A percentile compares a stretch with the other conserved stretches of the same genome.
Evolutionary conservation across 2,797 vertebrate genomes (phyloP).

Genomic region (Schizopygopsis malacanthus): DNA sequence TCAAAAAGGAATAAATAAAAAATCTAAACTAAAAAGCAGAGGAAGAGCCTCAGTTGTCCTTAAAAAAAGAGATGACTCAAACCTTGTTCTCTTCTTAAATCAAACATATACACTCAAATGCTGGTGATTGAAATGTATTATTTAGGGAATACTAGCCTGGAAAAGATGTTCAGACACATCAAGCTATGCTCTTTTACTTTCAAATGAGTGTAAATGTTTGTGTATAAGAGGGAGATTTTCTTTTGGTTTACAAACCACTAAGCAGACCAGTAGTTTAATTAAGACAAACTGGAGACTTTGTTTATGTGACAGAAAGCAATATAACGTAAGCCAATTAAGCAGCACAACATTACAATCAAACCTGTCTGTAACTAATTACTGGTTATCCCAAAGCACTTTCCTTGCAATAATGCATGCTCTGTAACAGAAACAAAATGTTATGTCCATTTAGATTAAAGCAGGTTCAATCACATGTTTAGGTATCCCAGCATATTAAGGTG

Average conservation of each 20-base stretch:
- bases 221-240: conserved; percentile 9
- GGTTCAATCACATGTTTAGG: not conserved
- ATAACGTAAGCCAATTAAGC: conserved; percentile 18
- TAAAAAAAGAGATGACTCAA: not conserved
- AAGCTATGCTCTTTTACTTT: conserved; percentile 5
- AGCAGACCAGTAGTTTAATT: conserved; percentile 30
- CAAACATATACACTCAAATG: not conserved
- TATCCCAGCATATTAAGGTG: not conserved
- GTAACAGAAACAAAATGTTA: not conserved
- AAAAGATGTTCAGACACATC: not conserved
- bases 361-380: conserved; percentile 24
- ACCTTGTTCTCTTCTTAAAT: not conserved
- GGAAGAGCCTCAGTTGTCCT: not conserved
- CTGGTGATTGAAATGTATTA: not conserved
- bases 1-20: not conserved
- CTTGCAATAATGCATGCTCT: not conserved
- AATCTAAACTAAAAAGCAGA: not conserved
- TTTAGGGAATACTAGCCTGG: conserved; percentile 2
- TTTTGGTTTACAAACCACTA: conserved; percentile 13
- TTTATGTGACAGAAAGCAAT: conserved; percentile 34
- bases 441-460: not conserved
- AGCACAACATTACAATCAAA: conserved; percentile 26
- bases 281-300: conserved; percentile 35
- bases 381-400: conserved; percentile 1
- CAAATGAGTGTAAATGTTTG: conserved; percentile 24